Evolutionary conservation across 2,888 invertebrate genomes (phyloP).

Genomic region (Cacoxenus indagator): DNA sequence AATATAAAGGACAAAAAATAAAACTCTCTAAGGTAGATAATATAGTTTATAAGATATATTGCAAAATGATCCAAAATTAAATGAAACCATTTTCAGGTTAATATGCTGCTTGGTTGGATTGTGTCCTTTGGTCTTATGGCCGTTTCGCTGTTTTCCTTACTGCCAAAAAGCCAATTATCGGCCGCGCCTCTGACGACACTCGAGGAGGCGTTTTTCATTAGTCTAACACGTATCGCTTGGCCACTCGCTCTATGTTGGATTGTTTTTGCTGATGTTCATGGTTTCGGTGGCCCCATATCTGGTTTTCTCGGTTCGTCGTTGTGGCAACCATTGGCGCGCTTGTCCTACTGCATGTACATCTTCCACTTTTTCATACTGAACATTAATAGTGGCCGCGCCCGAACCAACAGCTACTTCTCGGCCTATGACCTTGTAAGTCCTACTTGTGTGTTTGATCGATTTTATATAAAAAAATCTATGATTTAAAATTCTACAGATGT

Average conservation of each 20-base stretch:
- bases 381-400: constrained; percentile 43
- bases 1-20: constrained; percentile 34
- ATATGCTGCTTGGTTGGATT: constrained; percentile 49
- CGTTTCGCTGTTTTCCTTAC: constrained; percentile 50
- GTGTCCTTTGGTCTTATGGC: constrained; percentile 42
- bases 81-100: not conserved
- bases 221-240: constrained; percentile 60
- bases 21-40: constrained; percentile 38
- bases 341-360: constrained; percentile 62
- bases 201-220: constrained; percentile 54
- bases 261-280: constrained; percentile 57
- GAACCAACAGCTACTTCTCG: constrained; percentile 51
- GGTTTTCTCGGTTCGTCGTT: constrained; percentile 53
- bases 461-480: too few relatives aligned
- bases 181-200: constrained; percentile 40
- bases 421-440: constrained; percentile 55
- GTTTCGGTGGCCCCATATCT: constrained; percentile 57
- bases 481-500: too few relatives aligned
- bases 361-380: constrained; percentile 54
- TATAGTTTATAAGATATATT: not conserved
- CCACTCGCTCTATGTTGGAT: constrained; percentile 58
- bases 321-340: constrained; percentile 60
- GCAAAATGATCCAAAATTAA: not conserved
- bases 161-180: constrained; percentile 38
- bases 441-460: too few relatives aligned